Conservation (phyloP, 2,113 vertebrate species). For the Strigops habroptila region DNA sequence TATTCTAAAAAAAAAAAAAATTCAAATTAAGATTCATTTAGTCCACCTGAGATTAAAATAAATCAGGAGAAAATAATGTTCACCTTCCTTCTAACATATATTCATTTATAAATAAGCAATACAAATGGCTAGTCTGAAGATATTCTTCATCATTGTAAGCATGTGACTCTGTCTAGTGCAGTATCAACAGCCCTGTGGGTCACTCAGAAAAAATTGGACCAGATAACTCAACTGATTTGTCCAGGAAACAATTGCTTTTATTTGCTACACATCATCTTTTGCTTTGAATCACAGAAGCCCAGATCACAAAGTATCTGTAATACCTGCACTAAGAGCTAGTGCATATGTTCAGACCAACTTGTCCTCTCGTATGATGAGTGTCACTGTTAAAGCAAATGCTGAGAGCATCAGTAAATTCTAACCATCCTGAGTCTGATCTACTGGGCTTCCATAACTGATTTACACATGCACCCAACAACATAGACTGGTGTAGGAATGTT, state of each 20-base stretch:
- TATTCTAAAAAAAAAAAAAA: background rate
- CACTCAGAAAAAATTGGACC: background rate
- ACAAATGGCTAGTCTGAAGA: background rate
- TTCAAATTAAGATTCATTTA: background rate
- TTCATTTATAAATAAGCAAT: background rate
- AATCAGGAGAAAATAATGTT: background rate
- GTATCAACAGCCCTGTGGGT: background rate
- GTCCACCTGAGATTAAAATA: background rate
- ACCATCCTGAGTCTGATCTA: too few relatives aligned
- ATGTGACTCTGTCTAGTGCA: rapidly evolving
- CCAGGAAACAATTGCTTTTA: background rate
- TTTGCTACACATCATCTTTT: background rate
- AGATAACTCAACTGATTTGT: background rate
- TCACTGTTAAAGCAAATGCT: background rate
- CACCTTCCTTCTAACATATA: background rate
- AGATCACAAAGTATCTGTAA: background rate
- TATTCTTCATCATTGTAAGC: background rate
- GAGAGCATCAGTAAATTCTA: background rate
- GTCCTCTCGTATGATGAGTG: rapidly evolving
- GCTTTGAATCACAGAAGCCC: background rate
- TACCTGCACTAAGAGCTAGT: background rate
- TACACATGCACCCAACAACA: background rate
- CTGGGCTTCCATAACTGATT: background rate
- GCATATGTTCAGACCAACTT: background rate
- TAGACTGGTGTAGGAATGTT: rapidly evolving